phyloP scores from a whole-genome alignment of 2,888 invertebrate genomes.

The Acleris laterana region DNA sequence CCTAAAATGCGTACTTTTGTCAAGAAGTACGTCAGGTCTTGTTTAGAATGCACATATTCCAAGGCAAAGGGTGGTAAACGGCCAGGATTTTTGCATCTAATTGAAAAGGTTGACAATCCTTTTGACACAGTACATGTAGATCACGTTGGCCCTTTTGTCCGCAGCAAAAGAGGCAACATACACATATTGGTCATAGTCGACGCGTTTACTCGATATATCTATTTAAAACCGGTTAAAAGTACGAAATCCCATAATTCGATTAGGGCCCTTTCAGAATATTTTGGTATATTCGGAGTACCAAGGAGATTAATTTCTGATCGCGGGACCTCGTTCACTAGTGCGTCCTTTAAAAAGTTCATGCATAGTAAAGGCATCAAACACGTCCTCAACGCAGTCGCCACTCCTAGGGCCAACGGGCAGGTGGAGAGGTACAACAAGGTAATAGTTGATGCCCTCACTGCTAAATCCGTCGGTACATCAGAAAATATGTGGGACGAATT shows the following conservation, averaged over 20 bases:
- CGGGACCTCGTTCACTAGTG: not conserved
- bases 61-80: no score
- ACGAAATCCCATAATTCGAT: constrained; percentile 14
- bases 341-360: not conserved
- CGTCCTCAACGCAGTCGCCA: no score
- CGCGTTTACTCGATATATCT: constrained; percentile 4
- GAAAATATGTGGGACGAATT: no score
- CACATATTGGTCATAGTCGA: constrained; percentile 19
- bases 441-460: not conserved
- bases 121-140: no score
- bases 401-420: no score
- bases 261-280: constrained; percentile 4
- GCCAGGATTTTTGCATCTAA: no score
- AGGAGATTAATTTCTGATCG: constrained; percentile 5
- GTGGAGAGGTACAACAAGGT: no score
- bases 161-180: constrained; percentile 12
- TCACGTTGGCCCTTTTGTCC: constrained; percentile 24
- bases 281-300: constrained; percentile 18
- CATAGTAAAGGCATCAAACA: not conserved
- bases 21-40: no score
- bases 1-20: no score
- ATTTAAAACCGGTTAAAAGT: constrained; percentile 16
- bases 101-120: no score
- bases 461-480: constrained; percentile 4
- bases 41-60: no score